A percentile compares a stretch with the other conserved stretches of the same genome.
These are phyloP conservation scores for Lithodes maja DNA, from an alignment of 2,888 invertebrate genomes.

Conservation along the genomic window DNA sequence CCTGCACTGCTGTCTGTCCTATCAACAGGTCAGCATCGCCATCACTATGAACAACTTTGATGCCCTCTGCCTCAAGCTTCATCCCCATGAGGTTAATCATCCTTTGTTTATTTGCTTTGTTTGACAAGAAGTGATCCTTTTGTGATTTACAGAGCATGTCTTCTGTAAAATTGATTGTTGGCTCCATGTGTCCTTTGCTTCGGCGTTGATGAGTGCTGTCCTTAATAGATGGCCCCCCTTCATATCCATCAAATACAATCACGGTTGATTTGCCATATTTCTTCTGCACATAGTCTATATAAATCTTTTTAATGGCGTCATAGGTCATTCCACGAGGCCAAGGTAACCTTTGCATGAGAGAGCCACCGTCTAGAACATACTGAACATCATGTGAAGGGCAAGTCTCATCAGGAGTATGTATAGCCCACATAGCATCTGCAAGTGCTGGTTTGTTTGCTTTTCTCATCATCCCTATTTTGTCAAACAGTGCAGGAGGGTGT, in stretches of 20 bases:
- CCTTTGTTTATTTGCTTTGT: not conserved
- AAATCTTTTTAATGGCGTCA: too few species aligned
- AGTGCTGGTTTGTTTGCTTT: constrained; percentile 5
- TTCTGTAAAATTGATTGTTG: not conserved
- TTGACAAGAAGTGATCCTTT: not conserved
- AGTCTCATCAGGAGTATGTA: too few species aligned
- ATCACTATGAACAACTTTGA: too few species aligned
- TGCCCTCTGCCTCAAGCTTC: too few species aligned
- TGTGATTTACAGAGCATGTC: constrained; percentile 1
- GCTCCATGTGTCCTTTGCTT: not conserved
- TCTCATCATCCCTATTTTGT: constrained; percentile 4
- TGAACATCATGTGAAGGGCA: too few species aligned
- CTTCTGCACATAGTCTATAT: too few species aligned
- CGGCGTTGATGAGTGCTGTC: not conserved
- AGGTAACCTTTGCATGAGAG: too few species aligned
- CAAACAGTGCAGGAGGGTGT: constrained; percentile 21
- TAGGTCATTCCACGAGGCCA: too few species aligned
- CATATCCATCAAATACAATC: constrained; percentile 3
- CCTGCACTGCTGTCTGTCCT: not conserved
- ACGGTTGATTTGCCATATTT: too few species aligned
- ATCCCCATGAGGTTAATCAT: too few species aligned
- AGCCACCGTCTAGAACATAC: too few species aligned
- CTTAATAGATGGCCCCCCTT: constrained; percentile 13
- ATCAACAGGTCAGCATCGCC: constrained; percentile 15
- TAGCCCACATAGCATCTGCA: too few species aligned